phyloP scores from a whole-genome alignment of 37 sponge, comb jelly and placozoan species.

The Chondrosia reniformis region DNA sequence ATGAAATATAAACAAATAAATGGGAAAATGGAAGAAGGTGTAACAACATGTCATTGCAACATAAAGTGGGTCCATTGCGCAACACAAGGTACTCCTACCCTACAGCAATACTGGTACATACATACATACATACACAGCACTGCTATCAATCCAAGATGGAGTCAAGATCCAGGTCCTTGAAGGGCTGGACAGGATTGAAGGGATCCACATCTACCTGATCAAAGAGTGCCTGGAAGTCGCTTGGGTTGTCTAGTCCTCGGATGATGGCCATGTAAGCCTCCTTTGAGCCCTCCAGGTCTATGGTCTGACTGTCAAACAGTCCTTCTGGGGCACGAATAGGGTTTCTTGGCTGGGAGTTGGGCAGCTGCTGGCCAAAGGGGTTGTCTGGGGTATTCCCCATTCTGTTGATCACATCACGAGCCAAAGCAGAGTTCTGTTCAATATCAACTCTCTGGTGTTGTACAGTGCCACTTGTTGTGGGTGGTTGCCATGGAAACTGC shows the following conservation, averaged over 20 bases:
- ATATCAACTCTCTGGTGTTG: background rate
- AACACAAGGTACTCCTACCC: too few species aligned
- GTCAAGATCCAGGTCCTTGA: conserved; percentile 24
- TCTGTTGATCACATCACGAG: background rate
- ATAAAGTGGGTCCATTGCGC: too few species aligned
- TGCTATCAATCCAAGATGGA: conserved; percentile 1
- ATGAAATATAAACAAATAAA: too few species aligned
- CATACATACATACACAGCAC: too few species aligned
- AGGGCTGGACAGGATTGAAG: conserved; percentile 10
- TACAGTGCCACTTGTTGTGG: background rate
- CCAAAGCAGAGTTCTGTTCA: background rate
- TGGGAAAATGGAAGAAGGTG: too few species aligned
- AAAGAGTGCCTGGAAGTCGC: conserved; percentile 43
- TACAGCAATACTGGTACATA: too few species aligned
- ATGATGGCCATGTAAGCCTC: conserved; percentile 46
- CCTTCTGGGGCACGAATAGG: background rate
- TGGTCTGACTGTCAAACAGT: conserved; percentile 29
- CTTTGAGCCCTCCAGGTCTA: conserved; percentile 55
- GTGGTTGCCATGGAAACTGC: too few species aligned
- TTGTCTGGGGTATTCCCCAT: conserved; percentile 8
- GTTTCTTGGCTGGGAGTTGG: too few species aligned
- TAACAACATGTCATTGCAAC: too few species aligned
- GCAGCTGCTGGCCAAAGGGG: background rate
- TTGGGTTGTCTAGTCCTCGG: conserved; percentile 42
- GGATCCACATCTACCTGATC: conserved; percentile 64